A percentile compares a stretch with the other conserved stretches of the same genome.
phyloP scores from a whole-genome alignment of 2,888 invertebrate genomes.

The Fragum sueziense region DNA sequence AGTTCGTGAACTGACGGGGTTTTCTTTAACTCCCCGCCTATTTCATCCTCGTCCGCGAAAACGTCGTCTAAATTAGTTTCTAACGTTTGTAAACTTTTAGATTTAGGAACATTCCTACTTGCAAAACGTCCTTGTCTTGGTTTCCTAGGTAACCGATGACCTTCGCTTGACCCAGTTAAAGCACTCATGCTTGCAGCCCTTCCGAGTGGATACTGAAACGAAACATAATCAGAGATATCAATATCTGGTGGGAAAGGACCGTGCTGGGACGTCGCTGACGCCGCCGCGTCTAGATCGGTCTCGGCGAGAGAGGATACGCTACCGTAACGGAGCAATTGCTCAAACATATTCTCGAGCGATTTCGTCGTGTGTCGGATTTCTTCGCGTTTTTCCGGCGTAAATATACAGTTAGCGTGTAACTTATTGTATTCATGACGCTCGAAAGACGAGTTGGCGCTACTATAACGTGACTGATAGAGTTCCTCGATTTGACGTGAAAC shows the following conservation, averaged over 20 bases:
- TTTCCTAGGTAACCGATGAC: slow-evolving; percentile 62
- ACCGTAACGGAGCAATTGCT: slow-evolving; percentile 65
- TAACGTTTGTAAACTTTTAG: slow-evolving; percentile 76
- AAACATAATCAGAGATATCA: slow-evolving; percentile 71
- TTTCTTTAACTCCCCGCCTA: slow-evolving; percentile 81
- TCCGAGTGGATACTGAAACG: slow-evolving; percentile 72
- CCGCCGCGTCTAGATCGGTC: slow-evolving; percentile 76
- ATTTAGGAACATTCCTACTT: slow-evolving; percentile 73
- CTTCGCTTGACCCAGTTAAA: slow-evolving; percentile 59
- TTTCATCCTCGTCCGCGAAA: slow-evolving; percentile 62
- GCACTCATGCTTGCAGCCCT: slow-evolving; percentile 78
- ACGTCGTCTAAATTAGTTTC: slow-evolving; percentile 76
- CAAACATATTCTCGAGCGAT: slow-evolving; percentile 74
- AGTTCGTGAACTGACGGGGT: slow-evolving; percentile 96
- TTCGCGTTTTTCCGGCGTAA: slow-evolving; percentile 71
- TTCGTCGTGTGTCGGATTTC: slow-evolving; percentile 70
- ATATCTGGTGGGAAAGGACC: slow-evolving; percentile 67
- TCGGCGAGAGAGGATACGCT: slow-evolving; percentile 72
- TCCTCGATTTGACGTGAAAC: slow-evolving; percentile 54
- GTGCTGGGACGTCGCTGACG: slow-evolving; percentile 53
- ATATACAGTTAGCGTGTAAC: slow-evolving; percentile 75
- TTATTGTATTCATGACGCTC: slow-evolving; percentile 66
- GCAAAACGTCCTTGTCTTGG: slow-evolving; percentile 73
- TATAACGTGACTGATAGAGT: slow-evolving; percentile 48
- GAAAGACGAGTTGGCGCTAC: slow-evolving; percentile 59